These are phyloP conservation scores for Hypomecis atomaria DNA, from an alignment of 2,888 invertebrate species.

Conservation along the genomic window DNA sequence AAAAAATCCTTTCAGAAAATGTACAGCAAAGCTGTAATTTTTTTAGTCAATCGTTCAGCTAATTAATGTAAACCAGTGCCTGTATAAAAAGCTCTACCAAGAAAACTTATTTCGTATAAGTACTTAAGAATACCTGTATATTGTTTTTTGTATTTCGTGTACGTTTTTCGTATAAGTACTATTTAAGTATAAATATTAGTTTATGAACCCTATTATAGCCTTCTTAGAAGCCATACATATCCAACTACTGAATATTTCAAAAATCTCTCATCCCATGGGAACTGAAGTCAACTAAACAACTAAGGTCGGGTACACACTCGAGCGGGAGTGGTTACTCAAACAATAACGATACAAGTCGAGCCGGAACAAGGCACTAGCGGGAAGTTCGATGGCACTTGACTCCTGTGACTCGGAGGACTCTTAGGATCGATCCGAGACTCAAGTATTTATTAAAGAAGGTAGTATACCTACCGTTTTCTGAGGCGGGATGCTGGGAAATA, in stretches of 20 bases:
- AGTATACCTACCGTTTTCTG: no score
- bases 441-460: conserved; percentile 5
- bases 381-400: conserved; percentile 21
- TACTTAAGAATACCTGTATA: no score
- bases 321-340: conserved; percentile 20
- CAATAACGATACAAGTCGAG: conserved; percentile 24
- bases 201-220: no score
- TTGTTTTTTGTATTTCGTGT: no score
- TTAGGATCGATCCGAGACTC: conserved; percentile 22
- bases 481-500: no score
- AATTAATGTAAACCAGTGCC: background rate
- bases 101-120: no score
- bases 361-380: conserved; percentile 26
- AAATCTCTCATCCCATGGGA: background rate
- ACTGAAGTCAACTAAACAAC: conserved; percentile 17
- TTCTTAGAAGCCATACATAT: background rate
- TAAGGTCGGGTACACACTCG: conserved; percentile 18
- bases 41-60: no score
- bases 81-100: no score
- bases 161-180: no score
- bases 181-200: no score
- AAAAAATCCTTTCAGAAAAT: no score
- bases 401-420: conserved; percentile 24
- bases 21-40: no score
- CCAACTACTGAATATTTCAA: background rate